Evolutionary conservation across 2,113 vertebrate genomes (phyloP).

Genomic region (Notiomystis cincta): DNA sequence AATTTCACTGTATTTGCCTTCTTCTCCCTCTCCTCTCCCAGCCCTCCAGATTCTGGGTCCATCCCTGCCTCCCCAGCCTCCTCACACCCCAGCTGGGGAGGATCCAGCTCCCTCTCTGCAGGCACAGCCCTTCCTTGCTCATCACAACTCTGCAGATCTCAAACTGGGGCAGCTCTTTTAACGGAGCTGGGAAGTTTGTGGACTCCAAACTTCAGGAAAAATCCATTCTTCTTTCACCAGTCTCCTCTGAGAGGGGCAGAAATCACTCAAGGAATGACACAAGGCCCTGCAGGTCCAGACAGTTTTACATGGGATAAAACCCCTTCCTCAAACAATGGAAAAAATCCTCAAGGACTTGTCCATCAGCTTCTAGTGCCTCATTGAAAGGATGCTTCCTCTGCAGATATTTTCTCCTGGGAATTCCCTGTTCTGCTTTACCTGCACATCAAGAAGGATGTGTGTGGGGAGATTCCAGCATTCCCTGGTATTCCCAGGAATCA

Average conservation of each 20-base stretch:
- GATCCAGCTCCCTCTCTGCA: not conserved
- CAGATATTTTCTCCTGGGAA: not conserved
- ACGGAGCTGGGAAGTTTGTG: not conserved
- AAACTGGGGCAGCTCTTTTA: not conserved
- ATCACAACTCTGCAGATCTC: not conserved
- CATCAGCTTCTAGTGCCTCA: not conserved
- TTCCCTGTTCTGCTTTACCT: not conserved
- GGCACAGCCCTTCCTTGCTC: not conserved
- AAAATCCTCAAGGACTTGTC: not conserved
- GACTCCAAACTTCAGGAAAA: not conserved
- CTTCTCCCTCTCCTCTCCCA: not conserved
- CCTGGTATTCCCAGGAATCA: not conserved
- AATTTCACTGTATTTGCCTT: not conserved
- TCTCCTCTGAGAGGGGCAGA: not conserved
- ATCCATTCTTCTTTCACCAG: not conserved
- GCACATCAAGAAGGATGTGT: not conserved
- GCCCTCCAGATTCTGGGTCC: not conserved
- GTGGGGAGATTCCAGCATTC: not conserved
- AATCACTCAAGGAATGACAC: not conserved
- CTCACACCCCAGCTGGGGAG: not conserved
- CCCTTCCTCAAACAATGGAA: not conserved
- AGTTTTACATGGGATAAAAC: not conserved
- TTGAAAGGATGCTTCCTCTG: not conserved
- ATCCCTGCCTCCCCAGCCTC: not conserved
- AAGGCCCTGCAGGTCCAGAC: not conserved